Base-by-base conservation (phyloP, 1,140 invertebrate species). In the Trachymyrmex septentrionalis region DNA sequence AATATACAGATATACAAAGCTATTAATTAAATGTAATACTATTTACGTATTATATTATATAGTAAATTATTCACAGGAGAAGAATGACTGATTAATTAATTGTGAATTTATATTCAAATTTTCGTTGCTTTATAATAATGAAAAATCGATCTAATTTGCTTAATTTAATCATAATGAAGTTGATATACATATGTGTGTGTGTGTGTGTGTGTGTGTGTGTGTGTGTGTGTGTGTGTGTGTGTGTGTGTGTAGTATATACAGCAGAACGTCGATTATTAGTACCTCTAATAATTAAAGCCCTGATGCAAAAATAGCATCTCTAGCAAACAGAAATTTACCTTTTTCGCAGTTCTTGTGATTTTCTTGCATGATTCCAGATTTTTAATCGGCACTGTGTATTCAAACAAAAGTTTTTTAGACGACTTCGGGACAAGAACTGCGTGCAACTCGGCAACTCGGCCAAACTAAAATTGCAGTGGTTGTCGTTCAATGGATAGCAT, bases 391-490 rank as follows among this genome's bases (percentile, higher is more conserved):
- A 27, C 14, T 71, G 78, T 50, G 34, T 34, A 75, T 75, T 75
- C 69, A 75, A 53, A 73, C 24, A 84, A 61, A 61, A 73, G 24
- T 84, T 55, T 61, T 75, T 75, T 3, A 19, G 55, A 82, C 27
- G 80, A 84, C 69, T 84, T 61, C 24, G 69, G 21, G 69, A 75
- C 69, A 75, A 75, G 38, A 84, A 61, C 71, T 61, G 55, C 69
- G n/a, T 61, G 80, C 86, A 81, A 61, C 63, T 63, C 72, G 24
- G 63, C 27, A 92, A 91, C 89, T 92, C 87, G 92, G 90, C 67
- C 90, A 90, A 90, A 92, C 86, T 89, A 87, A 87, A 92, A 92
- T 92, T 90, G 86, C 87, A 69, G 57, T 59, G 91, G 88, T 88
- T 87, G 88, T 90, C 87, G 88, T 92, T 90, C 53, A 57, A n/a